phyloP scores from a whole-genome alignment of 2,888 invertebrate genomes.

The Yponomeuta cagnagella region DNA sequence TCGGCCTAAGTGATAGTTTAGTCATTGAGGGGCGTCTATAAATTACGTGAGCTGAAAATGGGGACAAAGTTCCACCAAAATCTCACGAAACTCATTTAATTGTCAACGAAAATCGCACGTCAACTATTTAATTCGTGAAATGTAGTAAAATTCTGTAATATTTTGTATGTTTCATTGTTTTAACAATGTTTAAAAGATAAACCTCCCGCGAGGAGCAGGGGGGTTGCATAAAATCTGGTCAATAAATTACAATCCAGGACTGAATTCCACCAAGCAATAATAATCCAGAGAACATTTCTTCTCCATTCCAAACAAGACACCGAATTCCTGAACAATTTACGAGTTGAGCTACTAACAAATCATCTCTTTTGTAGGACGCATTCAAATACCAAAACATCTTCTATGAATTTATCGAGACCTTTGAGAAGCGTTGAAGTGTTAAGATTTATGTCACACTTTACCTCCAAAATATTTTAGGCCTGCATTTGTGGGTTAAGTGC shows the following conservation, averaged over 20 bases:
- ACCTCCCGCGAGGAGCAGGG: too few species aligned
- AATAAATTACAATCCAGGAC: not conserved
- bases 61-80: too few species aligned
- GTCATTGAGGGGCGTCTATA: too few species aligned
- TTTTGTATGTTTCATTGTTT: too few species aligned
- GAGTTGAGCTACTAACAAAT: slow-evolving; percentile 12
- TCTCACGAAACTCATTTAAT: too few species aligned
- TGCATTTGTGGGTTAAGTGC: slow-evolving; percentile 11
- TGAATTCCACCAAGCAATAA: not conserved
- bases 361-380: slow-evolving; percentile 10
- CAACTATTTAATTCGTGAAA: too few species aligned
- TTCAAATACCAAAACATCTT: slow-evolving; percentile 10
- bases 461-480: slow-evolving; percentile 11
- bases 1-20: too few species aligned
- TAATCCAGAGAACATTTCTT: not conserved
- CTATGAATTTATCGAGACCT: slow-evolving; percentile 34
- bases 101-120: too few species aligned
- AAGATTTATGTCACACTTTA: slow-evolving; percentile 47
- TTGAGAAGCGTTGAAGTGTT: slow-evolving; percentile 42
- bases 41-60: too few species aligned
- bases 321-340: slow-evolving; percentile 14
- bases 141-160: too few species aligned
- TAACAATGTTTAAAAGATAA: too few species aligned
- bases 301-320: not conserved
- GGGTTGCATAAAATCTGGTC: not conserved